Evolutionary conservation across 2,888 invertebrate genomes (phyloP), one percentile per base, ranked within the genome.

Genomic region (Monoplex corrugatus): DNA sequence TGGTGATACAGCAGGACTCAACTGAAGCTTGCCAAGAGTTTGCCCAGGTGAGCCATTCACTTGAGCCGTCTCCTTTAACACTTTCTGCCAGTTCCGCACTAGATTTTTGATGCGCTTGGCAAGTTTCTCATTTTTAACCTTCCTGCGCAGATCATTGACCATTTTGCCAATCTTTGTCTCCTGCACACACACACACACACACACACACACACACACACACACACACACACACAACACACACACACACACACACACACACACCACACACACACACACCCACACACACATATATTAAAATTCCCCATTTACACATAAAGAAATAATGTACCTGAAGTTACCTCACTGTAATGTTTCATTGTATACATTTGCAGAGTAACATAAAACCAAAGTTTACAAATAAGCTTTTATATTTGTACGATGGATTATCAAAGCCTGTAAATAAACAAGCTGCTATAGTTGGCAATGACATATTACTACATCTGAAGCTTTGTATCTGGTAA

Each of bases 161-260:
- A 98, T 98, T 96, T 98, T 98, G 75, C 98, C 99, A 96, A 99
- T 97, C 97, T 99, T 97, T 97, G 99, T 99, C 97, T 98, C 97
- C 98, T 98, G 96, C 0, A 97, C 35, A 32, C 23, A 85, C 28
- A 80, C n/a, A n/a, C n/a, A n/a, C n/a, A n/a, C n/a, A n/a, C n/a
- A n/a, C n/a, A n/a, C n/a, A n/a, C n/a, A n/a, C n/a, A n/a, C n/a
- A n/a, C n/a, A n/a, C n/a, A n/a, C n/a, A n/a, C n/a, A 2, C 57
- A 57, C 57, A 13, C 16, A 19, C 2, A n/a, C 28, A 28, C 28
- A 72, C 5, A 28, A 8, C 28, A 32, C 72, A 10, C 38, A 38
- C 16, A 23, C 68, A 35, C 38, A 78, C 78, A 40, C 78, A 0
- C 38, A 13, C 23, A 38, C 38, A 38, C 38, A 40, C 2, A 28